Evolutionary conservation across 2,888 invertebrate species (phyloP).

Genomic region (Dicranocentrus wangi): DNA sequence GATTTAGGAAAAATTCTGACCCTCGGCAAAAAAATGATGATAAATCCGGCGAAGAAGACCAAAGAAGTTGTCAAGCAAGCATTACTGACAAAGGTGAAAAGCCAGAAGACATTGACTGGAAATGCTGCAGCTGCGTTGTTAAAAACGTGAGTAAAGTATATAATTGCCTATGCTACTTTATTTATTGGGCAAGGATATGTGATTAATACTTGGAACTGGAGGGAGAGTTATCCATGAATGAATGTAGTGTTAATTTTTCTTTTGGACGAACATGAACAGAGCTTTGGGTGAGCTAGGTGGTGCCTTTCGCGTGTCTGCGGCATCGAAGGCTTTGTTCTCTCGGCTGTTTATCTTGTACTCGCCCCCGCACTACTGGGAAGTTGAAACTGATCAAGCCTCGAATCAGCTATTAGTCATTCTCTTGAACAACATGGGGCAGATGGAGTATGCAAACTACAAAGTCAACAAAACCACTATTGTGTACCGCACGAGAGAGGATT

Average conservation of each 20-base stretch:
- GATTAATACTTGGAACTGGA: not conserved
- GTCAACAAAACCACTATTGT: slow-evolving; percentile 74
- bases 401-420: slow-evolving; percentile 75
- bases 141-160: slow-evolving; percentile 67
- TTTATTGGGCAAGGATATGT: no score
- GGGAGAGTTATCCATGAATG: not conserved
- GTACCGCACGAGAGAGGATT: slow-evolving; percentile 75
- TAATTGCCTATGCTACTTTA: no score
- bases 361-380: slow-evolving; percentile 74
- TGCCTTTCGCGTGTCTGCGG: slow-evolving; percentile 74
- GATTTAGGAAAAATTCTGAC: slow-evolving; percentile 74
- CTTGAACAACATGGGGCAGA: slow-evolving; percentile 75
- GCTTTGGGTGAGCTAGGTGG: slow-evolving; percentile 73
- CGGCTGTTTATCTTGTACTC: slow-evolving; percentile 76
- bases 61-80: slow-evolving; percentile 73
- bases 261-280: no score
- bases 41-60: slow-evolving; percentile 65
- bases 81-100: slow-evolving; percentile 74
- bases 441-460: slow-evolving; percentile 75
- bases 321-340: slow-evolving; percentile 75
- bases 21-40: slow-evolving; percentile 74
- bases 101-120: slow-evolving; percentile 66
- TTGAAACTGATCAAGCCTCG: slow-evolving; percentile 71
- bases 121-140: slow-evolving; percentile 39
- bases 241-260: not conserved